A percentile compares a stretch with the other conserved stretches of the same genome.
Conservation (phyloP, 2,797 vertebrate species). For the Phrynocephalus forsythii region DNA sequence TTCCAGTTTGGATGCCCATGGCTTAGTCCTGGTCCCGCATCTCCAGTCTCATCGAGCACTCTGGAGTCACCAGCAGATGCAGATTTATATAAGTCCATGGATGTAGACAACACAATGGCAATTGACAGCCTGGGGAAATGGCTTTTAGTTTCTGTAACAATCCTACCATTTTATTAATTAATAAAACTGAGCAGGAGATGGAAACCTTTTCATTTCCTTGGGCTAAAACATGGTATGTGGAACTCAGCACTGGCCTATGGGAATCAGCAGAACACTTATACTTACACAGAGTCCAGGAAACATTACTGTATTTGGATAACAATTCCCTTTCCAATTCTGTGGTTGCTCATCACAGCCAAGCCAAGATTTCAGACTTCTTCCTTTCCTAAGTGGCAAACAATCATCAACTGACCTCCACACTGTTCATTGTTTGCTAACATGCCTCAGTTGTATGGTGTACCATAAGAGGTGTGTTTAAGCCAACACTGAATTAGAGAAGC, state of each 20-base stretch:
- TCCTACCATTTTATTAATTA: constrained; percentile 5
- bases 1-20: constrained; percentile 7
- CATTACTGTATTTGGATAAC: neutral
- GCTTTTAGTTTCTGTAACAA: constrained; percentile 23
- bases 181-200: neutral
- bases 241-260: neutral
- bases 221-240: neutral
- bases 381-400: neutral
- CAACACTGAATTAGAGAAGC: neutral
- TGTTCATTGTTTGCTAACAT: neutral
- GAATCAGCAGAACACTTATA: neutral
- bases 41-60: neutral
- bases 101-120: neutral
- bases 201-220: neutral
- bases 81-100: neutral
- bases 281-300: neutral
- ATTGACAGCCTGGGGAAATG: constrained; percentile 17
- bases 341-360: neutral
- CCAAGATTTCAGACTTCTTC: neutral
- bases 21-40: neutral
- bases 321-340: constrained; percentile 16
- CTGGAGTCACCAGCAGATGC: constrained; percentile 8
- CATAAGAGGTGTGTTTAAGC: constrained; percentile 7
- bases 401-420: neutral
- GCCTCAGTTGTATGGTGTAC: neutral